Conservation (phyloP, 2,797 vertebrate genomes). For the Zalophus californianus region DNA sequence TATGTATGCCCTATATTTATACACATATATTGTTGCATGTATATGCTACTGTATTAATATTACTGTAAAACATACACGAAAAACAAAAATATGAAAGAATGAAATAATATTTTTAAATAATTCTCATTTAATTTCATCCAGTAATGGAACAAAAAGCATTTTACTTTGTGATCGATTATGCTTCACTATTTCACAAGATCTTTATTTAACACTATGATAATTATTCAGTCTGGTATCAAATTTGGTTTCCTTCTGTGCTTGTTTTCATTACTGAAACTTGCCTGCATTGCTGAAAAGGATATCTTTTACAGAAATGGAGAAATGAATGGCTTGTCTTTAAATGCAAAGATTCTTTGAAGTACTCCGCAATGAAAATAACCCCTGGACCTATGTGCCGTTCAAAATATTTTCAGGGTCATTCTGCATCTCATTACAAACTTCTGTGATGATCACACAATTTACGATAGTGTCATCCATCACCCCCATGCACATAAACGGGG, state of each 20-base stretch:
- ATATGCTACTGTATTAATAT: background rate
- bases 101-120: background rate
- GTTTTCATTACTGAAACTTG: background rate
- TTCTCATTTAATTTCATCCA: background rate
- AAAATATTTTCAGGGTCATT: background rate
- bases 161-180: background rate
- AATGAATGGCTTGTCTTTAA: background rate
- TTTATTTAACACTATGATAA: background rate
- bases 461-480: too few species aligned
- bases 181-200: background rate
- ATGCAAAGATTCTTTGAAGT: background rate
- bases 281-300: background rate
- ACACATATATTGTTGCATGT: background rate
- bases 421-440: background rate
- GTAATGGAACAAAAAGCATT: background rate
- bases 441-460: background rate
- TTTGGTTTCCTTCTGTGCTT: background rate
- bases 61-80: background rate
- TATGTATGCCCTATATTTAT: too few species aligned
- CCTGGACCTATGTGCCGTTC: background rate
- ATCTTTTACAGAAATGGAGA: background rate
- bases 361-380: background rate
- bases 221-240: background rate
- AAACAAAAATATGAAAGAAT: background rate
- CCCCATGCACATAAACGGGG: rapidly evolving